These are phyloP conservation scores for Oreohelix idahoensis DNA, from an alignment of 1,140 invertebrate genomes.

Conservation along the genomic window DNA sequence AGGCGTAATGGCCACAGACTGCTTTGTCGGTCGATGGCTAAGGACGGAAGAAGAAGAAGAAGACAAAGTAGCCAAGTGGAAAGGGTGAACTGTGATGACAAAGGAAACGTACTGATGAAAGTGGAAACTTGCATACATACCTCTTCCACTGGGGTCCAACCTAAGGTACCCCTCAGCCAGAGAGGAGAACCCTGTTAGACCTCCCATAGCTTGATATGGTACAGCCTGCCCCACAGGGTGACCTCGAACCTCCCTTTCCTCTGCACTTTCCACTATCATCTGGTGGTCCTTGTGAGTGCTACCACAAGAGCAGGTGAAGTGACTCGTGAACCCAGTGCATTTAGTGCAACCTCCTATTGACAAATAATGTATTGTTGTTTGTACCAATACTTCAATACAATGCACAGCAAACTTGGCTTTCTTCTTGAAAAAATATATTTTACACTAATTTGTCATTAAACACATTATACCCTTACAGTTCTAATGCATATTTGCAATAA, in stretches of 20 bases:
- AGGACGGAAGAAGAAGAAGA: no score
- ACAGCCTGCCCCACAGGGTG: constrained; percentile 71
- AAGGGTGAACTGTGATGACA: no score
- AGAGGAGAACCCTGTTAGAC: constrained; percentile 73
- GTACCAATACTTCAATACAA: no score
- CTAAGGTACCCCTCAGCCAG: constrained; percentile 72
- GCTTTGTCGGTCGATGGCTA: no score
- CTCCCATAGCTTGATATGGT: constrained; percentile 73
- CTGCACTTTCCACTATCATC: constrained; percentile 71
- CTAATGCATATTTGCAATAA: no score
- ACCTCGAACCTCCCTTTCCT: constrained; percentile 69
- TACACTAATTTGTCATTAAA: no score
- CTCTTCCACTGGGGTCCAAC: constrained; percentile 72
- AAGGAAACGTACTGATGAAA: no score
- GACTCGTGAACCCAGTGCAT: constrained; percentile 71
- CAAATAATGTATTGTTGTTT: background rate
- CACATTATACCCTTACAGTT: no score
- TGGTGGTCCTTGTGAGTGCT: constrained; percentile 62
- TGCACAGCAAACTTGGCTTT: no score
- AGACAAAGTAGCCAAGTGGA: no score
- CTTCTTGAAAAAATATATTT: no score
- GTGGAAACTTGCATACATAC: constrained; percentile 48
- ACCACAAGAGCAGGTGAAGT: constrained; percentile 72
- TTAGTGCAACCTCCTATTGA: constrained; percentile 62
- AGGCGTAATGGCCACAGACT: no score